phyloP scores from a whole-genome alignment of 2,113 vertebrate species.

The Thermophis baileyi region DNA sequence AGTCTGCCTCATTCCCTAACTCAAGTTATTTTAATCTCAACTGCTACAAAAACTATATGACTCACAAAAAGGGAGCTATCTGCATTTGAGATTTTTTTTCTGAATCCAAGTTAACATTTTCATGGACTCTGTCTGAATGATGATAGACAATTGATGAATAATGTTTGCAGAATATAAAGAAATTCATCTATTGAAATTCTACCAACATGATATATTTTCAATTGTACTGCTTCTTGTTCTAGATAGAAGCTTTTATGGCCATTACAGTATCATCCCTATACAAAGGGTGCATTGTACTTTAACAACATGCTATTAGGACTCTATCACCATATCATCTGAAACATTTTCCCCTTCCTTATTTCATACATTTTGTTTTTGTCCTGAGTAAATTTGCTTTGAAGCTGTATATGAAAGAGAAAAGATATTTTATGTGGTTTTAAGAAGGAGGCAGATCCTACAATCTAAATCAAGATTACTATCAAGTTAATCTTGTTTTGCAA shows the following conservation, averaged over 20 bases:
- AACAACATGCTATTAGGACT: background rate
- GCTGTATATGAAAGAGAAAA: background rate
- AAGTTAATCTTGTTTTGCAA: background rate
- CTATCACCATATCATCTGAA: background rate
- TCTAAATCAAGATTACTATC: background rate
- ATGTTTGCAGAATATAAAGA: constrained; percentile 21
- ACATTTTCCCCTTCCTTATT: background rate
- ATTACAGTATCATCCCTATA: background rate
- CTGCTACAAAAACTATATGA: constrained; percentile 14
- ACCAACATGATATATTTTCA: constrained; percentile 4
- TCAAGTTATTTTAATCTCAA: background rate
- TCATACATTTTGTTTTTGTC: background rate
- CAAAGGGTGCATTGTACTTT: background rate
- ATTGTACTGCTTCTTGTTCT: constrained; percentile 16
- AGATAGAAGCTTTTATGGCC: constrained; percentile 21
- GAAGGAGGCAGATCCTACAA: background rate
- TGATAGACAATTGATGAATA: constrained; percentile 26
- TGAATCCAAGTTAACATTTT: constrained; percentile 31
- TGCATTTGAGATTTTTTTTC: constrained; percentile 30
- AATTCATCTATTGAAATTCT: constrained; percentile 16
- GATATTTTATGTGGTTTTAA: background rate
- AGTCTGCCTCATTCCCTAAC: background rate
- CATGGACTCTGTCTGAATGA: constrained; percentile 13
- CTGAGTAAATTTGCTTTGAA: constrained; percentile 9
- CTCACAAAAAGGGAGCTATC: background rate